A percentile compares a stretch with the other conserved stretches of the same genome.
These are phyloP conservation scores for Entomyzon cyanotis DNA, from an alignment of 2,113 vertebrate genomes.

Conservation along the genomic window DNA sequence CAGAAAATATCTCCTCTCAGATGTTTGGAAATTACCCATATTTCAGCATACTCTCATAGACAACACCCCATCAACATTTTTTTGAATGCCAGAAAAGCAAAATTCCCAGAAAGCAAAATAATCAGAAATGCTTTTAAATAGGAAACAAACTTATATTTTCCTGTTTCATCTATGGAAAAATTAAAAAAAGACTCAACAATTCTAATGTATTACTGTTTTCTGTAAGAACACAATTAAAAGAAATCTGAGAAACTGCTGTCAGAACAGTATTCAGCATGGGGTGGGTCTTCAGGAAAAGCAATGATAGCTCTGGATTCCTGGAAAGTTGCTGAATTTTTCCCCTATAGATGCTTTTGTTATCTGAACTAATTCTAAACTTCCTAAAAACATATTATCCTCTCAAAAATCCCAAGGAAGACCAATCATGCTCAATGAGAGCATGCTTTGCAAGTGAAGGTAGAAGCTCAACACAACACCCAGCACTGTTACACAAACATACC, in stretches of 20 bases:
- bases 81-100: not conserved
- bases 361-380: not conserved
- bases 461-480: not conserved
- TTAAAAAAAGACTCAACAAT: not conserved
- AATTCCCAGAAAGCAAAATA: not conserved
- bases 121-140: not conserved
- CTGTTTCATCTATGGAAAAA: not conserved
- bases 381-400: not conserved
- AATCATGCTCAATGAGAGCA: not conserved
- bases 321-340: not conserved
- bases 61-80: not conserved
- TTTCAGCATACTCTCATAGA: not conserved
- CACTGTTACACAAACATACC: slow-evolving; percentile 70
- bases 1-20: not conserved
- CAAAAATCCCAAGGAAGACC: not conserved
- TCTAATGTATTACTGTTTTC: not conserved
- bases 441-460: not conserved
- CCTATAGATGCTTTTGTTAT: not conserved
- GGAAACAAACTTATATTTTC: not conserved
- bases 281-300: not conserved
- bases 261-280: not conserved
- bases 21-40: not conserved
- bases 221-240: not conserved
- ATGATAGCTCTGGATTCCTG: not conserved
- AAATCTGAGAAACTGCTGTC: not conserved